Evolutionary conservation across 2,888 invertebrate genomes (phyloP), one percentile per base, ranked within the genome.

Genomic region (Thymelicus lineola): DNA sequence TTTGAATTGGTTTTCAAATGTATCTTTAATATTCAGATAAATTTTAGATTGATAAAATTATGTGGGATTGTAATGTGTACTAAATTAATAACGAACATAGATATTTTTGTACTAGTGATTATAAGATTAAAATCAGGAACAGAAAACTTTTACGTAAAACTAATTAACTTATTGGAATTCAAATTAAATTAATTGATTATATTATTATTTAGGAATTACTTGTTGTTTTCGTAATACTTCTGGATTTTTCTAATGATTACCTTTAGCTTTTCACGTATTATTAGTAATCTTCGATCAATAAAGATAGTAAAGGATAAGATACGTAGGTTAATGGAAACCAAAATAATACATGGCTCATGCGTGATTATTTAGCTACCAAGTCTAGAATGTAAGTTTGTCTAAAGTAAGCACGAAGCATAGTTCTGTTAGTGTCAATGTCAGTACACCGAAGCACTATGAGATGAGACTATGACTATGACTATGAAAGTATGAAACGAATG

Each of bases 391-490:
- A n/a, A 10, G 53, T n/a, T 28, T 28, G 28, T 10, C 9, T 10
- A 9, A 42, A 36, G 42, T 28, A 10, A n/a, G 36, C 17, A 38
- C 14, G 71, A 58, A 66, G 55, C 69, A 69, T 57, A 55, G 14
- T 9, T n/a, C n/a, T 45, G 66, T 63, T 58, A 17, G 6, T 6
- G 50, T 15, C 3, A 3, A n/a, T n/a, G n/a, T n/a, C n/a, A 71
- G 73, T 67, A 70, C 72, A 68, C 71, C 72, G 73, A 73, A 72
- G 71, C 64, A 71, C 72, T 72, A 78, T 70, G 75, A 45, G 5
- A 78, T 70, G 75, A 45, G 5, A n/a, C 15, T 1, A 46, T n/a
- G 46, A 28, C 1, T 3, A 20, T 20, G 20, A 20, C 20, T 20
- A 20, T 28, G 28, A 28, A 28, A 20, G 1, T 20, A 20, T 28